phyloP scores from a whole-genome alignment of 2,888 invertebrate genomes.

The Himalopsyche japonica region DNA sequence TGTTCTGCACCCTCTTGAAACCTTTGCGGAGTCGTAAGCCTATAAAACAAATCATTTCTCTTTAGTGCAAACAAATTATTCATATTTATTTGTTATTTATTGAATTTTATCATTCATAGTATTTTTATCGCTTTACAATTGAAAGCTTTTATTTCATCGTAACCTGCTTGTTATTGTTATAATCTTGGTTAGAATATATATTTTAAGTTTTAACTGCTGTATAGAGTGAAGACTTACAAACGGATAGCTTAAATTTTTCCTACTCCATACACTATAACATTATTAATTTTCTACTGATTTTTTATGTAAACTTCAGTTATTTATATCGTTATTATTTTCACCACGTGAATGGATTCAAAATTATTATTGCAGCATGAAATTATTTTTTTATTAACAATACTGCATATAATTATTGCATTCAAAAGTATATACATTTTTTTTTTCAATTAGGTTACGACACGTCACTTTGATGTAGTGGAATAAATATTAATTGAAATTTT shows the following conservation, averaged over 20 bases:
- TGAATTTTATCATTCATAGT: slow-evolving; percentile 29
- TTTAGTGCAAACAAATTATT: slow-evolving; percentile 4
- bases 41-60: neutral
- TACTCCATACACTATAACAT: neutral
- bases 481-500: neutral
- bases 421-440: neutral
- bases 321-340: neutral
- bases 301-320: neutral
- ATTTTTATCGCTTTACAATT: slow-evolving; percentile 33
- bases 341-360: neutral
- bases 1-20: neutral
- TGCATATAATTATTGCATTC: neutral
- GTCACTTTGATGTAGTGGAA: neutral
- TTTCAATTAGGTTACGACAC: neutral
- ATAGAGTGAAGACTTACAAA: slow-evolving; percentile 20
- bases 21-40: neutral
- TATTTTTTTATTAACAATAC: neutral
- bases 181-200: slow-evolving; percentile 19
- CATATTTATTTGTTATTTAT: slow-evolving; percentile 40
- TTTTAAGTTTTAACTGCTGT: slow-evolving; percentile 19
- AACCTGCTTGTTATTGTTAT: slow-evolving; percentile 37
- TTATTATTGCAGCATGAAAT: neutral
- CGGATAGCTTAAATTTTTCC: slow-evolving; percentile 2
- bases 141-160: slow-evolving; percentile 29
- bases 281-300: neutral